phyloP scores from a whole-genome alignment of 2,113 vertebrate genomes.

The Triplophysa siluroides region DNA sequence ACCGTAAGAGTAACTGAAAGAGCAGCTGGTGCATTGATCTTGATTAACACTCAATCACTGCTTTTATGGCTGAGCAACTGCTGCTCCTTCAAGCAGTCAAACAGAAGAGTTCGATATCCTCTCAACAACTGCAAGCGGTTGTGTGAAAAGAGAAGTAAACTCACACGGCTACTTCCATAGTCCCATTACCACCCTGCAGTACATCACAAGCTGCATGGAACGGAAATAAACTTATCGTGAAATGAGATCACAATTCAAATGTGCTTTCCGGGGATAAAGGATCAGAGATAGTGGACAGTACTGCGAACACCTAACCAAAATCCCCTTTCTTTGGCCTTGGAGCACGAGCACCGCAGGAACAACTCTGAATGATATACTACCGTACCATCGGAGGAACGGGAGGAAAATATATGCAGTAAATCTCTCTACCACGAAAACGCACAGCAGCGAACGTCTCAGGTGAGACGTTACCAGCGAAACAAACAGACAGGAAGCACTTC shows the following conservation, averaged over 20 bases:
- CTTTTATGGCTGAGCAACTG: slow-evolving; percentile 53
- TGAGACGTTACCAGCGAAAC: background rate
- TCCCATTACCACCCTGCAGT: slow-evolving; percentile 6
- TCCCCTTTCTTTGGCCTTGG: background rate
- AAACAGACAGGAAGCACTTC: background rate
- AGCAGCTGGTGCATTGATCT: slow-evolving; percentile 55
- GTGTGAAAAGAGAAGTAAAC: slow-evolving; percentile 18
- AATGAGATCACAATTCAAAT: background rate
- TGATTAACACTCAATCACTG: slow-evolving; percentile 57
- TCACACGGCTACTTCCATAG: background rate
- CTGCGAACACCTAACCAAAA: background rate
- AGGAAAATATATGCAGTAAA: background rate
- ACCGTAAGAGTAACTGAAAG: slow-evolving; percentile 46
- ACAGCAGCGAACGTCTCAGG: background rate
- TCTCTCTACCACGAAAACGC: background rate
- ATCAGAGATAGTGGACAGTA: too few relatives aligned
- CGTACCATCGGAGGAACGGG: background rate
- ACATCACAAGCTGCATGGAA: background rate
- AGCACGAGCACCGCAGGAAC: background rate
- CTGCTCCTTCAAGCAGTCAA: slow-evolving; percentile 42
- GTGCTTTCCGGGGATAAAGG: too few relatives aligned
- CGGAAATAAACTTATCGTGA: background rate
- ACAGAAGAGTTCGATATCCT: slow-evolving; percentile 41
- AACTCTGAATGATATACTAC: background rate
- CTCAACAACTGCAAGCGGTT: slow-evolving; percentile 37